A percentile compares a stretch with the other conserved stretches of the same genome.
Conservation (phyloP, 1,140 invertebrate species). For the Zeugodacus cucurbitae region DNA sequence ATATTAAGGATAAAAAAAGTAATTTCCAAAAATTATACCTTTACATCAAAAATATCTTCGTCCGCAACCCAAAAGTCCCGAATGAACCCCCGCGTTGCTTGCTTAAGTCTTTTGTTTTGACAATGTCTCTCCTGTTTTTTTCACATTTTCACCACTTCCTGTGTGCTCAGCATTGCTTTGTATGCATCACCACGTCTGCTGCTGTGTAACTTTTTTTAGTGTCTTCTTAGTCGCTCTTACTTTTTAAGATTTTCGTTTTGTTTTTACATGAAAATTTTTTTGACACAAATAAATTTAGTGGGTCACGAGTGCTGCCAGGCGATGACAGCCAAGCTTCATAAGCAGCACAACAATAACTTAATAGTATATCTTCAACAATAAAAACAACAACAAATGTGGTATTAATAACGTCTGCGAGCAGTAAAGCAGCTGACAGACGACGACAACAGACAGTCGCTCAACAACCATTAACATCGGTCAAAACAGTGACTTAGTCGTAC, state of each 20-base stretch:
- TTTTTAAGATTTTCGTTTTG: background rate
- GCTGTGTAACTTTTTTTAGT: background rate
- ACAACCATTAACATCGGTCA: background rate
- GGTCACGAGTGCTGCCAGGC: constrained; percentile 11
- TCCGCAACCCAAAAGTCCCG: background rate
- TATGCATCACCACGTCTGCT: background rate
- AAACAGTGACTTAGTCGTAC: background rate
- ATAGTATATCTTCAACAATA: background rate
- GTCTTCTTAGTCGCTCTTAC: background rate
- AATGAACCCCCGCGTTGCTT: background rate
- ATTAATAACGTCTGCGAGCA: background rate
- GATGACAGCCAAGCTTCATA: background rate
- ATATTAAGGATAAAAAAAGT: too few species aligned
- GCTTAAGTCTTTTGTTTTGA: background rate
- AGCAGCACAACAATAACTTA: background rate
- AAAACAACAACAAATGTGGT: background rate
- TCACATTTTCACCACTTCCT: background rate
- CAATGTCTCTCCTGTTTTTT: background rate
- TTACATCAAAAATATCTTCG: background rate
- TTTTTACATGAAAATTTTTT: constrained; percentile 18
- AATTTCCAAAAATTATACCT: too few species aligned
- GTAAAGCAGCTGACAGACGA: background rate
- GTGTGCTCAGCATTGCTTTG: background rate
- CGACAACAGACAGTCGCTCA: too few species aligned
- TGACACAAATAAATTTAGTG: constrained; percentile 28